Base-by-base conservation (phyloP, 2,888 invertebrate genomes). In the Plebejus melissa region DNA sequence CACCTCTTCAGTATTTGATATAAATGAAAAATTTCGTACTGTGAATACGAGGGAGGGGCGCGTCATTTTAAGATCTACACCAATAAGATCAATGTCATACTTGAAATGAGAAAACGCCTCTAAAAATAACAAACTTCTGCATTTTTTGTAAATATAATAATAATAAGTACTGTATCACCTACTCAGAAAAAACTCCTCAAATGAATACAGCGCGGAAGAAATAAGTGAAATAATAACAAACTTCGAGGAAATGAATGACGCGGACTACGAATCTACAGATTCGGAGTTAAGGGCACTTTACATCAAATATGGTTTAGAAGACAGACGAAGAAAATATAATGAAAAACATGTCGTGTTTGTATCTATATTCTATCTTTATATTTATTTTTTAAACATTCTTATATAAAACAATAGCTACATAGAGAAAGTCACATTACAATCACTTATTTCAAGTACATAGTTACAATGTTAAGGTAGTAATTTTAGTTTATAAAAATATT, bases 241-340 rank as follows among this genome's bases (percentile, higher is more conserved):
- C 4, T 84, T 91, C 77, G 88, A 91, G 75, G 82, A 87, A 0
- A 92, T 93, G 93, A 86, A 88, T 57, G 84, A 80, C 11, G 87
- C 87, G 22, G 89, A 93, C 78, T 93, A 85, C 80, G 89, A 89
- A 78, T 83, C 82, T 38, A 80, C 87, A 36, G 78, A 83, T 71
- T 79, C 84, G 9, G 92, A 92, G 78, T 80, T 89, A 65, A 90
- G 87, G 82, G 77, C 85, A 7, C 82, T 93, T 78, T 93, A 91
- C 75, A 81, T 91, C 75, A 77, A 79, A 1, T 78, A 87, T 78
- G 93, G 90, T 5, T 85, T 93, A 78, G 90, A 90, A 79, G 77
- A 78, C 1, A 85, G 93, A 76, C 86, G 90, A 75, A 84, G 77
- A 79, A 88, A 84, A 76, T 79, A 85, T 81, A 80, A 80, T 2